These are phyloP conservation scores for Trachelus iudaicus DNA, from an alignment of 2,888 invertebrate species.

Conservation along the genomic window DNA sequence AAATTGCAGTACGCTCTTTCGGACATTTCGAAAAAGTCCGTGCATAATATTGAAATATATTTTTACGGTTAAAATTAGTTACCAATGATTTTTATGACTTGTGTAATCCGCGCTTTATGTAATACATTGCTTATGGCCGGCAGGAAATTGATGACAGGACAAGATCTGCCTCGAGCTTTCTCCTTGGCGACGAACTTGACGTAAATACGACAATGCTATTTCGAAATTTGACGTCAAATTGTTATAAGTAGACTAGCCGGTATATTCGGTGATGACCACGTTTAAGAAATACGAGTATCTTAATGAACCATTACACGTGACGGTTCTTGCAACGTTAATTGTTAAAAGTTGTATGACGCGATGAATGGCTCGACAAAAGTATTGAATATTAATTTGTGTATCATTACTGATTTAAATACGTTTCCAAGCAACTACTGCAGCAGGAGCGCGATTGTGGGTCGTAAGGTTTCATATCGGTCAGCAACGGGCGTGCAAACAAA, in stretches of 20 bases:
- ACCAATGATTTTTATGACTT: background rate
- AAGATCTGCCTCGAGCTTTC: background rate
- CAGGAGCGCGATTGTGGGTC: background rate
- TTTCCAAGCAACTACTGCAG: background rate
- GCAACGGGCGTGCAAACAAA: background rate
- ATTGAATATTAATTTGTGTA: background rate
- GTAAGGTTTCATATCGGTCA: background rate
- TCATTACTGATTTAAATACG: background rate
- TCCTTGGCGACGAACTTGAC: background rate
- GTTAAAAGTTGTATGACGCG: background rate
- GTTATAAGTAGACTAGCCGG: background rate
- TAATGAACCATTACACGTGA: background rate
- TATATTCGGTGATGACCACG: background rate
- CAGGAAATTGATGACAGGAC: background rate
- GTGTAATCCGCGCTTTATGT: background rate
- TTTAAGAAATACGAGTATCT: background rate
- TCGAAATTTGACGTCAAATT: constrained; percentile 2
- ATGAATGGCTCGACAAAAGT: background rate
- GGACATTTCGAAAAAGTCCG: no score
- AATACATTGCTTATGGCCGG: background rate
- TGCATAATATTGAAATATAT: no score
- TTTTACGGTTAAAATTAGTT: background rate
- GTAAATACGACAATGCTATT: constrained; percentile 1
- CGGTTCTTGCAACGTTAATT: background rate
- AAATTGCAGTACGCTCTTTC: background rate